Percentiles rank a stretch among this genome's conserved stretches.
phyloP scores from a whole-genome alignment of 2,797 vertebrate genomes.

The Mormyrops attenuatus region DNA sequence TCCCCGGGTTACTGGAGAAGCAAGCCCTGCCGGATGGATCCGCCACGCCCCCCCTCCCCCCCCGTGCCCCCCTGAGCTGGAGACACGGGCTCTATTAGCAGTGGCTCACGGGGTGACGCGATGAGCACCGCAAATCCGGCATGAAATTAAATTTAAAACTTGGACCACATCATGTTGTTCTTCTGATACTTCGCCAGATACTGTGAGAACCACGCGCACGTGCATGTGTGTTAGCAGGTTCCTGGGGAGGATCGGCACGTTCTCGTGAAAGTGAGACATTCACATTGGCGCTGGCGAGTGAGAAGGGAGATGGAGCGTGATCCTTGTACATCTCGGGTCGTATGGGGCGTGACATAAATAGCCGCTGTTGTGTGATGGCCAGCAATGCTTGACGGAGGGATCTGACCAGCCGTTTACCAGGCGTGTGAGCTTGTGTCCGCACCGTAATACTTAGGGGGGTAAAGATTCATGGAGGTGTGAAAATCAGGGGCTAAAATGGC shows the following conservation, averaged over 20 bases:
- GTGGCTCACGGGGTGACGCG: slow-evolving; percentile 63
- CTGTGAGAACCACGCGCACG: slow-evolving; percentile 26
- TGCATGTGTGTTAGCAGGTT: slow-evolving; percentile 18
- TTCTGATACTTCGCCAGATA: slow-evolving; percentile 62
- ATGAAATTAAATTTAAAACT: slow-evolving; percentile 73
- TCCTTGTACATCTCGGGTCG: neutral
- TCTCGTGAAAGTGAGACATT: too few relatives aligned
- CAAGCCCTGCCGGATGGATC: neutral
- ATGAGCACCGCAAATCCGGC: slow-evolving; percentile 68
- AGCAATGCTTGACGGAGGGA: too few relatives aligned
- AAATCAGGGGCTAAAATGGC: neutral
- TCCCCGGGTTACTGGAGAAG: neutral
- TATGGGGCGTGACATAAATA: neutral
- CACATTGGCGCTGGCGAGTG: neutral
- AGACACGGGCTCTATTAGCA: slow-evolving; percentile 56
- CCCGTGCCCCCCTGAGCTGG: slow-evolving; percentile 32
- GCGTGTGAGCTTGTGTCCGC: neutral
- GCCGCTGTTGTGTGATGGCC: neutral
- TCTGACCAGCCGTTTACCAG: neutral
- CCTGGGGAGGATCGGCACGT: neutral
- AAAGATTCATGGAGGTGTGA: neutral
- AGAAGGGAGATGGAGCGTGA: neutral
- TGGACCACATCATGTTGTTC: slow-evolving; percentile 53
- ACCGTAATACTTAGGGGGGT: neutral
- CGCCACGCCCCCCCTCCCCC: neutral